Base-by-base conservation (phyloP, 2,113 vertebrate species). In the Lates calcarifer region DNA sequence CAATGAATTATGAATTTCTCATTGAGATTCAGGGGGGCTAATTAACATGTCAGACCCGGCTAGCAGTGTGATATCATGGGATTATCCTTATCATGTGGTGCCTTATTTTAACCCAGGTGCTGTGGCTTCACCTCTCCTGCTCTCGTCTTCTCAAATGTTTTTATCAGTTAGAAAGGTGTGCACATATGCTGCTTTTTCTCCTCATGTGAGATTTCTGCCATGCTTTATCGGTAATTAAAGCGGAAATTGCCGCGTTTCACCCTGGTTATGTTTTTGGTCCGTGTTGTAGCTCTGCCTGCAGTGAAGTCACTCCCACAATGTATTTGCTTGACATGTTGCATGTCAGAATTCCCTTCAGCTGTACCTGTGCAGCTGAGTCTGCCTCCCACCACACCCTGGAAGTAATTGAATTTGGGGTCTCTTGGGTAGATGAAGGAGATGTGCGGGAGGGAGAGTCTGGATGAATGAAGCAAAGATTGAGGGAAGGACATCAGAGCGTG, bases 321-420 rank as follows among this genome's bases (percentile, higher is more conserved):
- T 76, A 70, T 87, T 88, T 75, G 68, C n/a, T 37, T 56, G 69
- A 74, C 76, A 63, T 80, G 80, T 81, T 84, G 76, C 51, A 0
- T 39, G 57, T 49, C 68, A 51, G 78, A 85, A 88, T 87, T 85
- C 82, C 83, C 80, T 67, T 67, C 69, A 57, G 89, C 80, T 62
- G 33, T 68, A 87, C 88, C 84, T 88, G 79, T 60, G 79, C 88
- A 78, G 82, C 66, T 77, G 74, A 86, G 77, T 64, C 62, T 45
- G 17, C 62, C 69, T 81, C 79, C 83, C 88, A 39, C 60, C 41
- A 79, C 68, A 73, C 64, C 81, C 53, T 20, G 28, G 61, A 68
- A 49, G 87, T 94, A 93, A 94, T 94, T 94, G 88, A 92, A 94
- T 94, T 87, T 67, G 53, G 81, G 87, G 76, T 86, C 89, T 90